These are phyloP conservation scores for Sminthopsis crassicaudata DNA, from an alignment of 2,113 vertebrate genomes.

Conservation along the genomic window DNA sequence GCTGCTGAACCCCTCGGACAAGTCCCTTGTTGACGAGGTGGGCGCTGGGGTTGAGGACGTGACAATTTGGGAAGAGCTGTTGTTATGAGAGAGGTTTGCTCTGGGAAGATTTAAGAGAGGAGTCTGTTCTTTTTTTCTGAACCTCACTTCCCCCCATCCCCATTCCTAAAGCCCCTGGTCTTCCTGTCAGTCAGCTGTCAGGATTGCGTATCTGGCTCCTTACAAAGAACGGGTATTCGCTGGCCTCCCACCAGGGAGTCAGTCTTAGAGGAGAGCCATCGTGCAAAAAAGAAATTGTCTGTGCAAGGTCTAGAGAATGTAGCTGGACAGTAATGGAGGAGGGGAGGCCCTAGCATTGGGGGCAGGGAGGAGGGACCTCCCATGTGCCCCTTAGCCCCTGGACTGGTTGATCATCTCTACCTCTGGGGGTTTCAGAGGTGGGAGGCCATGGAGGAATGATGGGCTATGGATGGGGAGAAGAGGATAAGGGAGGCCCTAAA, in stretches of 20 bases:
- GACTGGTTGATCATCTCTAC: background rate
- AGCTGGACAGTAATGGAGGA: background rate
- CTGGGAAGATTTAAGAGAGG: background rate
- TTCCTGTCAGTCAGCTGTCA: background rate
- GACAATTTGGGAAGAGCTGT: rapidly evolving
- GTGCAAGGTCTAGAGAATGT: no score
- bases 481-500: background rate
- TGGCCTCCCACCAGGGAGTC: background rate
- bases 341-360: background rate
- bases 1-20: slow-evolving; percentile 91
- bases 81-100: background rate
- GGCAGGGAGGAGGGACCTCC: background rate
- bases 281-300: background rate
- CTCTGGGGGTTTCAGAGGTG: background rate
- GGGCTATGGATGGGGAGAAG: background rate
- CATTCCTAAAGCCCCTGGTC: background rate
- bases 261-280: background rate
- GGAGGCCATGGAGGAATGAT: background rate
- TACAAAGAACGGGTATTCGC: background rate
- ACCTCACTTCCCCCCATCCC: no score
- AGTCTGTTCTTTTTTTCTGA: no score
- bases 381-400: background rate
- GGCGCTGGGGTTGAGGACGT: rapidly evolving
- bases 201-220: no score
- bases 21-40: slow-evolving; percentile 93